Base-by-base conservation (phyloP, 2,113 vertebrate genomes). In the Glaucomys volans region DNA sequence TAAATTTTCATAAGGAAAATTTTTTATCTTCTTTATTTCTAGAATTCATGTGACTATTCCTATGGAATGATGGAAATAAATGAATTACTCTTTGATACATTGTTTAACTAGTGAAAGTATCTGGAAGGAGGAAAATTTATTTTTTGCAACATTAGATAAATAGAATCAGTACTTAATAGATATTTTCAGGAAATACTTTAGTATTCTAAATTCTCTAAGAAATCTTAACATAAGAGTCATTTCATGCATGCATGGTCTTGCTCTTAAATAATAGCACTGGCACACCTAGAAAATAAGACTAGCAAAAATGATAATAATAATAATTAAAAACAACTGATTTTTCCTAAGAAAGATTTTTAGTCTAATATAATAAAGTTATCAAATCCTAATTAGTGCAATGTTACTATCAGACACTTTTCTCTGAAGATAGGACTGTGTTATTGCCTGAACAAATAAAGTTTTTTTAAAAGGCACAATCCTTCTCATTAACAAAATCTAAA, bases 351-450 rank as follows among this genome's bases (percentile, higher is more conserved):
- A 77, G 11, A 82, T 16, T 94, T 85, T 44, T 91, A 4, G 66
- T 81, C 35, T 92, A 80, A 90, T 71, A 80, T 71, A 87, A 84
- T 67, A 85, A 95, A 92, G 72, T 5, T 59, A 50, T 71, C 87
- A 47, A 94, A 87, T 95, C 90, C 69, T 90, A 90, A 90, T 96
- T 92, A 95, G 32, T 81, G 20, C 44, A 35, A n/a, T 81, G 32
- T 18, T 93, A 71, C 74, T 66, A 76, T 67, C 47, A 95, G n/a
- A 94, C 8, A 54, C 40, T 92, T 86, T 69, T 95, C 59, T 76
- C 13, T 80, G 26, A 16, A 66, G 50, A 85, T 35, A 94, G 28
- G 42, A 40, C 54, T 81, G 75, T 91, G 44, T 79, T 69, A 32
- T 84, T 84, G 50, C 64, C 37, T 69, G 17, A 37, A 20, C 18